Evolutionary conservation across 2,888 invertebrate genomes (phyloP).

Genomic region (Himalopsyche anomala): DNA sequence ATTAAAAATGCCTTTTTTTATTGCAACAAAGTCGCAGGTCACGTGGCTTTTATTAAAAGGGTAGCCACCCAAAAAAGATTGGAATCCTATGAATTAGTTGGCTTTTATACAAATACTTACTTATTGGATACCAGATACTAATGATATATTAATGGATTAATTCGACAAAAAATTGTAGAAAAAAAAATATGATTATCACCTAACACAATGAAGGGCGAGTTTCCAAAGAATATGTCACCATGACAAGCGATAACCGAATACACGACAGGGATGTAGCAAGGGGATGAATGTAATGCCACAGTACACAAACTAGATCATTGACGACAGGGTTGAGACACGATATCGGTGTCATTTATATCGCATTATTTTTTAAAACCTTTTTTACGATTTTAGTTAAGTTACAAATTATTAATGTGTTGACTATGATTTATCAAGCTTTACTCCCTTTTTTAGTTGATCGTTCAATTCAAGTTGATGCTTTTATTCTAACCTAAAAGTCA

Average conservation of each 20-base stretch:
- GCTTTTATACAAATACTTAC: background rate
- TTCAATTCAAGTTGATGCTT: too few species aligned
- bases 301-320: background rate
- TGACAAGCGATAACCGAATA: conserved; percentile 41
- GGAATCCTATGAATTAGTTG: too few species aligned
- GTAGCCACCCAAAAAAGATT: too few species aligned
- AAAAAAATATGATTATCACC: background rate
- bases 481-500: too few species aligned
- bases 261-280: background rate
- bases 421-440: too few species aligned
- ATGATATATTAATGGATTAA: conserved; percentile 18
- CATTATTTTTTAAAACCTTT: too few species aligned
- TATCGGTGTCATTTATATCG: background rate
- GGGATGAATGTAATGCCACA: background rate
- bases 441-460: too few species aligned
- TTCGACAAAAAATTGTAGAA: background rate
- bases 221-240: conserved; percentile 19
- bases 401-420: too few species aligned
- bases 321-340: background rate
- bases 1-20: too few species aligned
- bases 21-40: too few species aligned
- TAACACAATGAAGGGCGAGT: background rate
- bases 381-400: too few species aligned
- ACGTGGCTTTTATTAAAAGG: too few species aligned
- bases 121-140: background rate